Evolutionary conservation across 1,140 invertebrate species (phyloP), one percentile per base, ranked within the genome.

Genomic region (Pachyrhynchus sulphureomaculatus): DNA sequence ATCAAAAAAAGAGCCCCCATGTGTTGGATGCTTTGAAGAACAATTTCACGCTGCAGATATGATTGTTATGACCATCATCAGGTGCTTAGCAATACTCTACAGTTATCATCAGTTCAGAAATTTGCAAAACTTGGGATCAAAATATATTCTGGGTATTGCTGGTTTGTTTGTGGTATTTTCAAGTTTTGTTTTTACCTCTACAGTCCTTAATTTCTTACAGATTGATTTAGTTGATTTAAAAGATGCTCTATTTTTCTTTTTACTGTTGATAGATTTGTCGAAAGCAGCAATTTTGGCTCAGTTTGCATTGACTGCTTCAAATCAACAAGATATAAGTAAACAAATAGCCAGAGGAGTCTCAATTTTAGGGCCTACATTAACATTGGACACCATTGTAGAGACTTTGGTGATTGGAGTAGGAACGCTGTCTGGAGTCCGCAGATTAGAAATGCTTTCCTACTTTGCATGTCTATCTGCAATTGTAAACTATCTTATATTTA

Each of bases 41-140:
- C 88, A 90, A 81, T 79, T 88, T 69, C 89, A 91, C 77, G 89
- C 89, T 1, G 88, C 87, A 2, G 92, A 96, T 76, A 83, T 93
- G 1, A 88, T 96, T 49, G 82, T 95, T 1, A 90, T 96, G 89
- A 93, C 93, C 26, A 84, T 95, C 57, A 91, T 96, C 15, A 83
- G 93, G 64, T 95, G 92, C 75, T 80, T 93, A 1, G 93, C 93
- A 3, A 84, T 97, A 8, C 82, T 96, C 2, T 96, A 95, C 78
- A 90, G 90, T 34, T 96, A 96, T 75, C 91, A 97, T 75, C 93
- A 96, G 77, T 93, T 97, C 74, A 85, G 91, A 48, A 93, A 90
- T 77, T 82, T 98, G n/a, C 87, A 91, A 65, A 89, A 89, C 73
- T 81, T 96, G 34, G 93, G 93, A 23, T 96, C 94, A 1, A 96